These are phyloP conservation scores for Euura saliciscinereae DNA, from an alignment of 1,140 invertebrate species.

Conservation along the genomic window DNA sequence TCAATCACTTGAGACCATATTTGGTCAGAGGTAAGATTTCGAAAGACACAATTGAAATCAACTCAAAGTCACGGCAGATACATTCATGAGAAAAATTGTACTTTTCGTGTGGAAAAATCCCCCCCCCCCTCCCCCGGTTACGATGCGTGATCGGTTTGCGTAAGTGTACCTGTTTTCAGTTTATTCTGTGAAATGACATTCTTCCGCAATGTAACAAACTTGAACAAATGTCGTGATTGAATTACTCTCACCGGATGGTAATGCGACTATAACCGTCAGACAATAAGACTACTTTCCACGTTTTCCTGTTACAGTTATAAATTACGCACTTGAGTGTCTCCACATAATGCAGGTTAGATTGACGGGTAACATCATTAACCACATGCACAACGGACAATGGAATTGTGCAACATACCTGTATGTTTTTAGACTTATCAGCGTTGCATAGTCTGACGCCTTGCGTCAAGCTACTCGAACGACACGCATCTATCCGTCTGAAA, in stretches of 20 bases:
- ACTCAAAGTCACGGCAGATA: too few relatives aligned
- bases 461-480: not conserved
- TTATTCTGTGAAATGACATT: not conserved
- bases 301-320: not conserved
- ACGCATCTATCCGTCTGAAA: not conserved
- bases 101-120: too few relatives aligned
- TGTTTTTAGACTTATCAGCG: not conserved
- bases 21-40: conserved; percentile 60
- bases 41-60: too few relatives aligned
- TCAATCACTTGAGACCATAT: conserved; percentile 75
- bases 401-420: not conserved
- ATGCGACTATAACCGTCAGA: not conserved
- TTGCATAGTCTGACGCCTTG: too few relatives aligned
- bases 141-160: too few relatives aligned
- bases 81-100: too few relatives aligned
- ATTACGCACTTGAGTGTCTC: not conserved
- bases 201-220: not conserved
- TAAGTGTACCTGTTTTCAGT: not conserved
- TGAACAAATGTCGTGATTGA: not conserved
- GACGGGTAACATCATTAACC: not conserved
- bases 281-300: not conserved
- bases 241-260: not conserved
- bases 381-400: not conserved
- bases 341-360: not conserved
- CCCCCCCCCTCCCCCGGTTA: too few relatives aligned